Conservation (phyloP, 2,797 vertebrate species). For the Microctenopoma steveboyesi region DNA sequence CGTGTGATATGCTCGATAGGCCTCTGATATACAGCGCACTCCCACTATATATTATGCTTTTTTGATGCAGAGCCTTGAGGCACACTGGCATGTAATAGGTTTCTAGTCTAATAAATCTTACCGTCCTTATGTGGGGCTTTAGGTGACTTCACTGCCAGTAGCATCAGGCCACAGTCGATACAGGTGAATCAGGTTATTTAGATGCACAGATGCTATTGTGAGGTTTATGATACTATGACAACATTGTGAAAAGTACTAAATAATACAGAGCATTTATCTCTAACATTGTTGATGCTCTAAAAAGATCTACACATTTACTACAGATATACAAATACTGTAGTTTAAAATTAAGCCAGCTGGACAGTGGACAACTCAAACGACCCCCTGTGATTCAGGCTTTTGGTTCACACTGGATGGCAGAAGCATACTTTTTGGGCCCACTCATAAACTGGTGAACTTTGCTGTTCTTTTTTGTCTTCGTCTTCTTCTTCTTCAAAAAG, state of each 20-base stretch:
- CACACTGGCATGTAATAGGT: constrained; percentile 50
- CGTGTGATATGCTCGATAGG: constrained; percentile 57
- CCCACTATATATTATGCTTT: constrained; percentile 56
- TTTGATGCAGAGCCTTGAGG: constrained; percentile 63
- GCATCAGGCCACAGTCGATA: constrained; percentile 14
- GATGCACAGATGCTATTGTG: constrained; percentile 19
- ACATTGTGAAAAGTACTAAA: constrained; percentile 36
- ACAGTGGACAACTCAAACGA: constrained; percentile 14
- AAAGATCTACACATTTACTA: constrained; percentile 43
- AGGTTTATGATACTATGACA: constrained; percentile 38
- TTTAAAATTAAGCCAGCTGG: constrained; percentile 48
- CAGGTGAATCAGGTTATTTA: constrained; percentile 45
- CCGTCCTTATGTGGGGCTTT: constrained; percentile 37
- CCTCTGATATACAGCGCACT: constrained; percentile 51
- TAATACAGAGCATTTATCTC: constrained; percentile 34
- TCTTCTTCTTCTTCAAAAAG: constrained; percentile 3
- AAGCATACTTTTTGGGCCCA: constrained; percentile 1
- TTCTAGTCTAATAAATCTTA: constrained; percentile 70
- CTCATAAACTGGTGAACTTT: constrained; percentile 29
- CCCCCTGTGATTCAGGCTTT: constrained; percentile 28
- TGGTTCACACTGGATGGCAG: constrained; percentile 18
- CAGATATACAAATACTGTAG: constrained; percentile 36
- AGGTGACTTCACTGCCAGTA: constrained; percentile 23
- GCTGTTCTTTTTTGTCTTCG: not conserved
- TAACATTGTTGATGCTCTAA: constrained; percentile 11